Evolutionary conservation across 2,888 invertebrate species (phyloP), one percentile per base, ranked within the genome.

Genomic region (Spisula subtruncata): DNA sequence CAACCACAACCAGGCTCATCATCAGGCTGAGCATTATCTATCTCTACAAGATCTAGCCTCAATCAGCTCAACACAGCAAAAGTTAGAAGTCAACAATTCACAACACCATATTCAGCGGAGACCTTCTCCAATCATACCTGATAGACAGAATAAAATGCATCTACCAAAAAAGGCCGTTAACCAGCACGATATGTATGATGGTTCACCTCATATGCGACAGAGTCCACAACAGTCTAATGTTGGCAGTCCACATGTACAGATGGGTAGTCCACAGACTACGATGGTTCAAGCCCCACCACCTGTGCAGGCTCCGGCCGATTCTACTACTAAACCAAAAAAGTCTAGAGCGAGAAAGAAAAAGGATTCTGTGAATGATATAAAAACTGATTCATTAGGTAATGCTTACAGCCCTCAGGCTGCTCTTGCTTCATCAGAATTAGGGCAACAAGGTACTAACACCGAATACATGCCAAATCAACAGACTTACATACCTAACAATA

Each of bases 251-350:
- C 94, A 94, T 35, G 90, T 93, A 82, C 90, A 92, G 25, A 90
- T 94, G 56, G 93, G 94, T 20, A 95, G 94, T 89, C 94, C 95
- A 32, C 93, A 94, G 32, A 88, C 95, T 20, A 93, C 94, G 4
- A 91, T 94, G 54, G 92, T 92, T 16, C 92, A 93, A 83, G 91
- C 95, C 18, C 93, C 94, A 29, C 93, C 93, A 12, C 93, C 96
- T 41, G 93, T 96, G 12, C 96, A 96, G 89, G 96, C 96, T 0
- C 93, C 95, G 41, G 95, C 96, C 18, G 96, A 96, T 91, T 96
- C 96, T 8, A 96, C 96, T 20, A 96, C 96, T 32, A 95, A 96
- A 90, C 95, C 96, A 25, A 96, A 96, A 87, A 94, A 94, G 83
- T 86, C 92, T 2, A 88, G 95, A 16, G 89, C 93, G 56, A 90